Conservation (phyloP, 2,797 vertebrate genomes). For the Serranus cabrilla region DNA sequence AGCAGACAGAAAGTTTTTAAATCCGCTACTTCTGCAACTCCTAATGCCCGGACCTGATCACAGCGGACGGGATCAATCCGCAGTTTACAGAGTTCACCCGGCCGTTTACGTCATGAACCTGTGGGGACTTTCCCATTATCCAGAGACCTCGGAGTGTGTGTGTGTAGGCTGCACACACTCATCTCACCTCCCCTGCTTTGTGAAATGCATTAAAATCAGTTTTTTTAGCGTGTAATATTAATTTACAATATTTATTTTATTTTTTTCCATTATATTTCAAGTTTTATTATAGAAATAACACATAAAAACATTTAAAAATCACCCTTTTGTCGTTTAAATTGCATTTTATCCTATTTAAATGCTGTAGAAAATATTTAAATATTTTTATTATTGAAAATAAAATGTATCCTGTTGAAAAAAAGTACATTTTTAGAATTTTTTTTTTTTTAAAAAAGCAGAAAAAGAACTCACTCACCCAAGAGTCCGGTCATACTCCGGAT, state of each 20-base stretch:
- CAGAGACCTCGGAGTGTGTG: constrained; percentile 3
- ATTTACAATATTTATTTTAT: too few species aligned
- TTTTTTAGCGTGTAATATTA: not conserved
- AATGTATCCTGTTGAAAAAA: not conserved
- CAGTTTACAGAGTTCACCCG: constrained; percentile 68
- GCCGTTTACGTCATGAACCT: constrained; percentile 77
- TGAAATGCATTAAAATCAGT: not conserved
- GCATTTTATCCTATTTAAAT: too few species aligned
- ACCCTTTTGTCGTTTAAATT: accelerated
- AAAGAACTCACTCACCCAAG: not conserved
- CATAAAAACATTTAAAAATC: not conserved
- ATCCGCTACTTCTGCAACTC: constrained; percentile 84
- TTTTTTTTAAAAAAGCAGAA: too few species aligned
- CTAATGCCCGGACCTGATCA: constrained; percentile 74
- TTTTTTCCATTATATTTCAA: not conserved
- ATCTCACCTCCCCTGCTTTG: not conserved
- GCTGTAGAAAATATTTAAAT: not conserved
- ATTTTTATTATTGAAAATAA: not conserved
- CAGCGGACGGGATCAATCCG: constrained; percentile 68
- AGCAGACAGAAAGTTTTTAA: constrained; percentile 82
- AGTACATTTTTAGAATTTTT: too few species aligned
- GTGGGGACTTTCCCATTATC: constrained; percentile 76
- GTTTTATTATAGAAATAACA: too few species aligned
- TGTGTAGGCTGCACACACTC: not conserved
- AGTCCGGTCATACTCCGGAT: accelerated